These are phyloP conservation scores for Zaprionus inermis DNA, from an alignment of 1,140 invertebrate species.

Conservation along the genomic window DNA sequence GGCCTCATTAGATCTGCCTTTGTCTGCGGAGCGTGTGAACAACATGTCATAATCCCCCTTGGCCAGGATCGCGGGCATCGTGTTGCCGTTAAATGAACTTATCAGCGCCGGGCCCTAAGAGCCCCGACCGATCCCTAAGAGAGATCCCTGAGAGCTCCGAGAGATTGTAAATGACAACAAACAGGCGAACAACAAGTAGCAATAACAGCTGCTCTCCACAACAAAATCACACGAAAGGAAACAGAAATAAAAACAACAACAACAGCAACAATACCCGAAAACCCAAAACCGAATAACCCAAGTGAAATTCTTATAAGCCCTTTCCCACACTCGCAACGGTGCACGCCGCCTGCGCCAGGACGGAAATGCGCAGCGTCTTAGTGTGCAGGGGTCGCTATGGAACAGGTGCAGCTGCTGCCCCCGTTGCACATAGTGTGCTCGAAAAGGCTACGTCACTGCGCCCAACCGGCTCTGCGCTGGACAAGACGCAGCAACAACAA, in stretches of 20 bases:
- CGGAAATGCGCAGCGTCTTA: slow-evolving; percentile 77
- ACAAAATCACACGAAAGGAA: slow-evolving; percentile 76
- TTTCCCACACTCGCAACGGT: slow-evolving; percentile 76
- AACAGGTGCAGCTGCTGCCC: slow-evolving; percentile 64
- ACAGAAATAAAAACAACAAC: slow-evolving; percentile 61
- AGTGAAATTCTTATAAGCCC: slow-evolving; percentile 83
- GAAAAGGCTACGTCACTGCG: slow-evolving; percentile 59
- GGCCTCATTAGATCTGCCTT: slow-evolving; percentile 74
- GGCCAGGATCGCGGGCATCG: slow-evolving; percentile 38
- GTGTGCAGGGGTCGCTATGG: slow-evolving; percentile 49
- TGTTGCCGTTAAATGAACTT: slow-evolving; percentile 67
- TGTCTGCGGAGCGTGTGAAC: slow-evolving; percentile 73
- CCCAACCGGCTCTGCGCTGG: slow-evolving; percentile 38
- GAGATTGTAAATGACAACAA: slow-evolving; percentile 79
- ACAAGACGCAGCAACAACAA: slow-evolving; percentile 60
- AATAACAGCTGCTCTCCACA: slow-evolving; percentile 71
- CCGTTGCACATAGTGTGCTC: slow-evolving; percentile 23
- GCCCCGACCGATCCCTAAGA: slow-evolving; percentile 41
- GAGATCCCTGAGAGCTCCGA: too few species aligned
- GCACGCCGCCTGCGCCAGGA: slow-evolving; percentile 74
- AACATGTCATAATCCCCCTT: slow-evolving; percentile 75
- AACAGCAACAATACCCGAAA: slow-evolving; percentile 55
- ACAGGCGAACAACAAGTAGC: slow-evolving; percentile 72
- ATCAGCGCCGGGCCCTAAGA: slow-evolving; percentile 68
- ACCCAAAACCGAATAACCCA: slow-evolving; percentile 68